Evolutionary conservation across 2,113 vertebrate genomes (phyloP), one percentile per base, ranked within the genome.

Genomic region (Notiomystis cincta): DNA sequence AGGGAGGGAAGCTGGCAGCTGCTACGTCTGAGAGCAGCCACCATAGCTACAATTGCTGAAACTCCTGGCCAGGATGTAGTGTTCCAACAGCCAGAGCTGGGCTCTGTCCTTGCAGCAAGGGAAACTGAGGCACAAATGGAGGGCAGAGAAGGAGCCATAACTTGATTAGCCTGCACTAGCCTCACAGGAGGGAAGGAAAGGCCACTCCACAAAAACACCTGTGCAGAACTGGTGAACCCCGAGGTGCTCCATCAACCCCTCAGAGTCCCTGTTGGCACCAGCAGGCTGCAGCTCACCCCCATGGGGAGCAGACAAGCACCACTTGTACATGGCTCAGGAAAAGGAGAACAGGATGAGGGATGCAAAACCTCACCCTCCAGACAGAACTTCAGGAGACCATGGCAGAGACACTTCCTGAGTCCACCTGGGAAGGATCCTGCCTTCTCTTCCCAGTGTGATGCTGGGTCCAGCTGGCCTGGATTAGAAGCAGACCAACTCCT

Each of bases 361-460:
- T 67, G 44, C n/a, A 69, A 40, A 87, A 58, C 33, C 22, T 66
- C 44, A 53, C 12, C 23, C 13, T 77, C 15, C 37, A 27, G 30
- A 25, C 8, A n/a, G 7, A 57, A 15, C 12, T 51, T 71, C 44
- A 75, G 53, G 40, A 75, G 25, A 53, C 22, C 31, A 9, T 0
- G 1, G 35, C 38, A 81, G 58, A 90, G 33, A 48, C 1, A 2
- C n/a, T 57, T 48, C 14, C 75, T 87, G 51, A 60, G 25, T 20
- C 21, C 61, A 69, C 50, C 27, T 33, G n/a, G 72, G 44, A 73
- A 65, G 38, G 13, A 62, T 78, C 60, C 72, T 3, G 10, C n/a
- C n/a, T 64, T 44, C 23, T 67, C 37, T n/a, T 82, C 44, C 51
- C 0, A 0, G 25, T 27, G 8, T 3, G 6, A 13, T 42, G 47